Evolutionary conservation across 2,888 invertebrate genomes (phyloP), one percentile per base, ranked within the genome.

Genomic region (Belgica antarctica): DNA sequence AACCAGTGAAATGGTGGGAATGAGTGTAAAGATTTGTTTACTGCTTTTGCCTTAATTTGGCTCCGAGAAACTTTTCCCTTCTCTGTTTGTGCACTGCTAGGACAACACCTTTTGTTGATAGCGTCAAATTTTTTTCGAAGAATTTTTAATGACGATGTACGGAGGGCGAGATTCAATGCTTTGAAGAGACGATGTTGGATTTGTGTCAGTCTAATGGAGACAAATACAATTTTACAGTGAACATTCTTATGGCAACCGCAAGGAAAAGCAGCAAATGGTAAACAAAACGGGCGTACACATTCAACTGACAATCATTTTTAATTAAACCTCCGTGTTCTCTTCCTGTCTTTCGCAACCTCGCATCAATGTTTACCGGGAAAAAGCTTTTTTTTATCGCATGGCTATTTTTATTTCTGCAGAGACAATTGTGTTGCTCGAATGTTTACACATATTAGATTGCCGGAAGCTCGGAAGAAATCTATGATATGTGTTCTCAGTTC

Each of bases 151-250:
- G n/a, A n/a, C n/a, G n/a, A n/a, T n/a, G n/a, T n/a, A n/a, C n/a
- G n/a, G n/a, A n/a, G n/a, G n/a, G n/a, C n/a, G n/a, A n/a, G n/a
- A n/a, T n/a, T n/a, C n/a, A n/a, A n/a, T n/a, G n/a, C n/a, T n/a
- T n/a, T n/a, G n/a, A n/a, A n/a, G n/a, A n/a, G n/a, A n/a, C n/a
- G n/a, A n/a, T n/a, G n/a, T n/a, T n/a, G n/a, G n/a, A n/a, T 41
- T 15, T 15, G 41, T 41, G 41, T 41, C 41, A 7, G 10, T 46
- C 46, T 52, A 62, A 62, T 62, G 62, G 62, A 17, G 62, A 62
- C 62, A 62, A 62, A 62, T 52, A 62, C 62, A 62, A 62, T 62
- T 62, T 63, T 41, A 63, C 63, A 63, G 25, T 63, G 63, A 63
- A 63, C 19, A 22, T 41, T 41, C 41, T 41, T 41, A n/a, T 41